Evolutionary conservation across 2,888 invertebrate genomes (phyloP).

Genomic region (Dysmachus trigonus): DNA sequence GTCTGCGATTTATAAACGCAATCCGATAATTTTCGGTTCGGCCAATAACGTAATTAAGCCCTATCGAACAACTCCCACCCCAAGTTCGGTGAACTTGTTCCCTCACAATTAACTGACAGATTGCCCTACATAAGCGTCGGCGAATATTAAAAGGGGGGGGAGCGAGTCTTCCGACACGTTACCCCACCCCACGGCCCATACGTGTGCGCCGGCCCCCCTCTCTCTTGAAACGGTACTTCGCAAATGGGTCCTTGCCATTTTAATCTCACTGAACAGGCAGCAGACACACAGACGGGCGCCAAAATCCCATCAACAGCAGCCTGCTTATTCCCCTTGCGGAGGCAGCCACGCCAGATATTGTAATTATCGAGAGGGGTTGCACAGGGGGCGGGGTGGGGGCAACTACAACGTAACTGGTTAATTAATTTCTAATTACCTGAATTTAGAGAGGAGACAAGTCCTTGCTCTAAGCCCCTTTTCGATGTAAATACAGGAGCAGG

Average conservation of each 20-base stretch:
- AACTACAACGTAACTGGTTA: constrained; percentile 38
- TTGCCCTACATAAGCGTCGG: constrained; percentile 1
- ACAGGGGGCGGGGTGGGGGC: background rate
- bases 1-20: background rate
- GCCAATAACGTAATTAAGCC: constrained; percentile 1
- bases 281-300: constrained; percentile 26
- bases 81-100: background rate
- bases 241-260: background rate
- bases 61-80: background rate
- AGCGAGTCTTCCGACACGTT: too few relatives aligned
- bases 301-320: constrained; percentile 28
- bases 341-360: constrained; percentile 2
- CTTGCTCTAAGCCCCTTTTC: background rate
- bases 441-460: constrained; percentile 27
- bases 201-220: background rate
- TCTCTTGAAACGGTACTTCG: background rate
- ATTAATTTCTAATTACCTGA: constrained; percentile 44
- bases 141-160: background rate
- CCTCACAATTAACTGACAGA: constrained; percentile 2
- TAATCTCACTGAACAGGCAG: background rate
- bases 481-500: background rate
- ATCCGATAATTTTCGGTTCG: background rate
- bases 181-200: background rate
- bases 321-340: constrained; percentile 1
- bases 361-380: constrained; percentile 13